Percentiles rank a stretch among this genome's conserved stretches.
phyloP scores from a whole-genome alignment of 2,113 vertebrate genomes.

The Chionomys nivalis region DNA sequence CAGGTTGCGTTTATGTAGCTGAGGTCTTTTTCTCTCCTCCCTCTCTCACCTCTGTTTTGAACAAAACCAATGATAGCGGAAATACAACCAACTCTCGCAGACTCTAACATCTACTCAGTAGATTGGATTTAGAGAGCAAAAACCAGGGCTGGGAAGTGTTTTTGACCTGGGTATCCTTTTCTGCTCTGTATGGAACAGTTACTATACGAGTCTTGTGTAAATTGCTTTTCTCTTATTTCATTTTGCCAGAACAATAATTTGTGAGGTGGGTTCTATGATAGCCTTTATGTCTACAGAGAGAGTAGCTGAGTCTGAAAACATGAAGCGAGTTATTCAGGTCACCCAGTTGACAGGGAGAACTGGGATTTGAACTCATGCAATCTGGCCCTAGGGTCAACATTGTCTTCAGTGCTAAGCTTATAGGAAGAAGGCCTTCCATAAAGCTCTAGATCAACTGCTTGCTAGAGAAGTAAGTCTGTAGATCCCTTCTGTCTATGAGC shows the following conservation, averaged over 20 bases:
- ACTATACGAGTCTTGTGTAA: neutral
- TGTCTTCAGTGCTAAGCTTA: neutral
- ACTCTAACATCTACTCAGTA: neutral
- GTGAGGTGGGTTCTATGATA: neutral
- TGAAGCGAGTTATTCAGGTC: neutral
- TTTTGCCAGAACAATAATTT: neutral
- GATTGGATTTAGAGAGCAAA: neutral
- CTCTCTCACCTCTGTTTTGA: neutral
- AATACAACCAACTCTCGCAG: neutral
- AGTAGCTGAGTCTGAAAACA: neutral
- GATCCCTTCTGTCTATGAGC: neutral
- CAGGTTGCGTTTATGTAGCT: neutral
- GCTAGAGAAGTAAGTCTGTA: neutral
- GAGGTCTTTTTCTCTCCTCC: neutral
- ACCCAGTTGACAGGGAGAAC: neutral
- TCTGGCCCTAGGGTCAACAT: neutral
- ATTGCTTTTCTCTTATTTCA: neutral
- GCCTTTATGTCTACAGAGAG: neutral
- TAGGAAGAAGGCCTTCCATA: neutral
- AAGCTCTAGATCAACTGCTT: neutral
- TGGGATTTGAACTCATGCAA: neutral
- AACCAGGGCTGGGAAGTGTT: neutral
- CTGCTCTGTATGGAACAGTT: neutral
- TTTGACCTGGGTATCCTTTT: neutral
- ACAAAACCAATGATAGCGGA: neutral